Evolutionary conservation across 2,797 vertebrate species (phyloP).

Genomic region (Iguana delicatissima): DNA sequence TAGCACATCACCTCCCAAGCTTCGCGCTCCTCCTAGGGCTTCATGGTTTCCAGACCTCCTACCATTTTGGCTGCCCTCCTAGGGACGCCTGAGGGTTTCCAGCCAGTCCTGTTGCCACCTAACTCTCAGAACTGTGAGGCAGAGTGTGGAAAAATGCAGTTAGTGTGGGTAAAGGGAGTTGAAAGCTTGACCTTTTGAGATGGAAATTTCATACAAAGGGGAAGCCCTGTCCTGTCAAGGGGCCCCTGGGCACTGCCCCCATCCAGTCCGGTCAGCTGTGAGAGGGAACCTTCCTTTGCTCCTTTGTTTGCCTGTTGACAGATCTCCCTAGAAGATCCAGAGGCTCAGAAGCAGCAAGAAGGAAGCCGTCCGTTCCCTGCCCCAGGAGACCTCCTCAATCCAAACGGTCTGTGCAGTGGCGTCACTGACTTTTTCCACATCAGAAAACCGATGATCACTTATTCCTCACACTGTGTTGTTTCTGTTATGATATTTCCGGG

Average conservation of each 20-base stretch:
- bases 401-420: slow-evolving; percentile 60
- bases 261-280: slow-evolving; percentile 78
- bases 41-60: too few relatives aligned
- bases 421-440: slow-evolving; percentile 57
- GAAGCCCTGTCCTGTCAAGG: slow-evolving; percentile 64
- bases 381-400: slow-evolving; percentile 41
- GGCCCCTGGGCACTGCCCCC: slow-evolving; percentile 83
- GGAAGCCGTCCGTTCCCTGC: slow-evolving; percentile 42
- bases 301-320: slow-evolving; percentile 84
- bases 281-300: slow-evolving; percentile 83
- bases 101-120: slow-evolving; percentile 17
- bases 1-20: too few relatives aligned
- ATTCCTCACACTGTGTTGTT: slow-evolving; percentile 43
- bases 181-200: slow-evolving; percentile 83
- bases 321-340: slow-evolving; percentile 85
- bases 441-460: slow-evolving; percentile 59
- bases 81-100: too few relatives aligned
- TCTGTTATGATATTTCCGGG: slow-evolving; percentile 25
- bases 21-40: too few relatives aligned
- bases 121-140: slow-evolving; percentile 53
- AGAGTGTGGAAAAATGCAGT: slow-evolving; percentile 56
- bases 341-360: slow-evolving; percentile 60
- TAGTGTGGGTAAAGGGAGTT: slow-evolving; percentile 65
- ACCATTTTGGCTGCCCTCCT: too few relatives aligned
- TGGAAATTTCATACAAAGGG: slow-evolving; percentile 86